These are phyloP conservation scores for Rhinichthys klamathensis DNA, from an alignment of 2,113 vertebrate species.

Conservation along the genomic window DNA sequence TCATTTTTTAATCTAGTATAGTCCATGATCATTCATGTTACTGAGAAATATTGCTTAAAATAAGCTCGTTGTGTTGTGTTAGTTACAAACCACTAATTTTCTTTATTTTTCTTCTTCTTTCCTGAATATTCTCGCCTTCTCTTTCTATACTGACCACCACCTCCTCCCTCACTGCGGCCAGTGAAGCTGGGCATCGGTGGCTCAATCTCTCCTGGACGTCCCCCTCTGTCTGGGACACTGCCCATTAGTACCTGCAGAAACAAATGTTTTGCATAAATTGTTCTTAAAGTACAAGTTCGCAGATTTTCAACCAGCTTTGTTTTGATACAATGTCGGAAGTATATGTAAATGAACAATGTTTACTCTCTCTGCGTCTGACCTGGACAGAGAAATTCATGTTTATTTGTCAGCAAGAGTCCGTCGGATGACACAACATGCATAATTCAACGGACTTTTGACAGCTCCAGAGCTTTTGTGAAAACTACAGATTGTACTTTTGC, in stretches of 20 bases:
- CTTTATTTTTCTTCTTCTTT: slow-evolving; percentile 56
- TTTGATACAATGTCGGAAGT: no score
- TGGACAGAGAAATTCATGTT: no score
- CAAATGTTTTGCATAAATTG: neutral
- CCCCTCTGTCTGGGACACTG: slow-evolving; percentile 84
- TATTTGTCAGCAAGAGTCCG: no score
- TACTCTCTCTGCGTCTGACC: no score
- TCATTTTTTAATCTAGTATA: neutral
- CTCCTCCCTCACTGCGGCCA: slow-evolving; percentile 67
- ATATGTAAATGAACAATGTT: no score
- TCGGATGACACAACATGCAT: no score
- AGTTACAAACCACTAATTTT: slow-evolving; percentile 14
- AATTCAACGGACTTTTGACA: no score
- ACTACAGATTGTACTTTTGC: no score
- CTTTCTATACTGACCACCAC: slow-evolving; percentile 52
- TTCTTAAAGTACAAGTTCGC: no score
- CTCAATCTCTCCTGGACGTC: slow-evolving; percentile 85
- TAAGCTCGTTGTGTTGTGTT: neutral
- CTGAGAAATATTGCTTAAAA: neutral
- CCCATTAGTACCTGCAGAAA: slow-evolving; percentile 81
- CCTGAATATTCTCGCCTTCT: slow-evolving; percentile 41
- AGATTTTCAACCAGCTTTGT: neutral
- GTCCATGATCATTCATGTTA: neutral
- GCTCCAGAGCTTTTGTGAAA: no score
- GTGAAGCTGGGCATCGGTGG: slow-evolving; percentile 84